phyloP scores from a whole-genome alignment of 2,113 vertebrate genomes.

The Conger conger region DNA sequence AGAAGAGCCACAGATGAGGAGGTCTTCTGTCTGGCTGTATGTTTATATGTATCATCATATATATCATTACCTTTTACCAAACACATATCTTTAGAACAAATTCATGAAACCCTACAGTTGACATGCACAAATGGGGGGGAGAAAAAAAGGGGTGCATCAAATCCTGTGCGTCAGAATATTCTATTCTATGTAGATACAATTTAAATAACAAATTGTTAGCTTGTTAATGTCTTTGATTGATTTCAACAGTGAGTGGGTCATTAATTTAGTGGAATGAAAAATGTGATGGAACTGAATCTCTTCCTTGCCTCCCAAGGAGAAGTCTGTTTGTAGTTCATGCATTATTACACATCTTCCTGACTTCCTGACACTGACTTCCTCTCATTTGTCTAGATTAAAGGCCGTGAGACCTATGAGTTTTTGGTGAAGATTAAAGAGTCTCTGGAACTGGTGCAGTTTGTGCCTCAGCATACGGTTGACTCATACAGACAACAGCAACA shows the following conservation, averaged over 20 bases:
- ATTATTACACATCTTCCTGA: background rate
- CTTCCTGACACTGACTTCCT: conserved; percentile 9
- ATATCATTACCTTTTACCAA: background rate
- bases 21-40: conserved; percentile 92
- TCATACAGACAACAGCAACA: conserved; percentile 96
- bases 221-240: no score
- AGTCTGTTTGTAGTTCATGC: background rate
- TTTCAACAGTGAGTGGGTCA: no score
- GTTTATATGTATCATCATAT: conserved; percentile 48
- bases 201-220: no score
- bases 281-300: background rate
- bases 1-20: conserved; percentile 93
- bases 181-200: no score
- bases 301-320: background rate
- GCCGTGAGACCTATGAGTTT: conserved; percentile 95
- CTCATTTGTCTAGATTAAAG: conserved; percentile 79
- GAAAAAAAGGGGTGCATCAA: no score
- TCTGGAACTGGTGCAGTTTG: conserved; percentile 96
- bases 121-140: no score
- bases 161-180: no score
- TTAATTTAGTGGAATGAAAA: no score
- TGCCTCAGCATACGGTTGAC: conserved; percentile 96
- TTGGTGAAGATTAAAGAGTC: conserved; percentile 98
- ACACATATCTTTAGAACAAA: no score
- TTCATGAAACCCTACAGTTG: no score